Base-by-base conservation (phyloP, 2,113 vertebrate species). In the Eubucco bourcierii region DNA sequence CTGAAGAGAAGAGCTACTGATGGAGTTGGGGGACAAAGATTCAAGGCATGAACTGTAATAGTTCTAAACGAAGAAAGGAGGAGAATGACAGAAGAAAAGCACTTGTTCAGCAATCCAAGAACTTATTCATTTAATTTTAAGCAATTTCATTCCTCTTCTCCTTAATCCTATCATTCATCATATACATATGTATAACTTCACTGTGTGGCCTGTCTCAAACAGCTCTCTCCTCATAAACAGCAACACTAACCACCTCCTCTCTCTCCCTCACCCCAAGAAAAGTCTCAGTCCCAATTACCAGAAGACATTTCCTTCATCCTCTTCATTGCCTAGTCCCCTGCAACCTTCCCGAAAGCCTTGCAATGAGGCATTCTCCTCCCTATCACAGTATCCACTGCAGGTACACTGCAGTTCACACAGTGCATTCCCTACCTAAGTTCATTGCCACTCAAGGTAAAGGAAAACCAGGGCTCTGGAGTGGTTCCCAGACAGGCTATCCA, bases 131-230 rank as follows among this genome's bases (percentile, higher is more conserved):
- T 27, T 10, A 3, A 44, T 46, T 67, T 10, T 13, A 47, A 20
- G 39, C 6, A 31, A 56, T 60, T 60, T 90, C 1, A 41, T 80
- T 52, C 41, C 34, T 84, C 20, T 72, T 85, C 58, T 72, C 41
- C 59, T 70, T 80, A 58, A 16, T 10, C 10, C 59, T 79, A 31
- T 56, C 50, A 53, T 56, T 91, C n/a, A 46, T 44, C 15, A 6
- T 12, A 4, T 1, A 28, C 2, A 12, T 15, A 60, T 13, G 5
- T 10, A 0, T 3, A 80, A 66, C 16, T 74, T 24, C 34, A n/a
- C 19, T 55, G 2, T 16, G 25, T 4, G 12, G 13, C 6, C 39
- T 53, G 17, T 17, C n/a, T 55, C 29, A 18, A 50, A 90, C 15
- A 80, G 29, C 31, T 39, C 9, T 72, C 29, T 24, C 53, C 2